Conservation (phyloP, 2,113 vertebrate genomes). For the Passerina amoena region DNA sequence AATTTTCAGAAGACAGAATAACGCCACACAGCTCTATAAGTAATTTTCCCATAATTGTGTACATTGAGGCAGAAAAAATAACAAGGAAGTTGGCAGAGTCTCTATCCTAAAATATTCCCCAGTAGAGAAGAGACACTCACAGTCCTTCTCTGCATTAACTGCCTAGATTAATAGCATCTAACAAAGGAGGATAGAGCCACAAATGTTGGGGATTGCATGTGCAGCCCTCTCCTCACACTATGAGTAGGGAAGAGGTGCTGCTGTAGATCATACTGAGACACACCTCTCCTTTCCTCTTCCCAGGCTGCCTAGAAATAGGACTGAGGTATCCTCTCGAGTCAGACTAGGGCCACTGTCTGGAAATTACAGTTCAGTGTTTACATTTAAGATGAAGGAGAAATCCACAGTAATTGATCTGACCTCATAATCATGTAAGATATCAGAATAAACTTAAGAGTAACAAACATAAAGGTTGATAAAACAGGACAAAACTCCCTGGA, state of each 20-base stretch:
- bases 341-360: neutral
- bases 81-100: neutral
- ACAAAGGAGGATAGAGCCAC: neutral
- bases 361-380: neutral
- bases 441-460: neutral
- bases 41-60: neutral
- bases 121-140: neutral
- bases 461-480: neutral
- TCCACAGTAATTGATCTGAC: neutral
- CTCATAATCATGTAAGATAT: neutral
- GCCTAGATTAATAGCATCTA: neutral
- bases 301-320: neutral
- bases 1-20: neutral
- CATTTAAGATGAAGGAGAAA: neutral
- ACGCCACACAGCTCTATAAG: neutral
- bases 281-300: neutral
- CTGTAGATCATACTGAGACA: neutral
- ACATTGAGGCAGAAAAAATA: neutral
- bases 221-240: neutral
- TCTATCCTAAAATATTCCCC: neutral
- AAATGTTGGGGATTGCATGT: accelerated
- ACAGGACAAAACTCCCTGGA: neutral
- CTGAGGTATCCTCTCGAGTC: neutral
- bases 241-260: accelerated
- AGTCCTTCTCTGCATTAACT: neutral